Evolutionary conservation across 1,140 invertebrate species (phyloP), one percentile per base, ranked within the genome.

Genomic region (Scylla paramamosain): DNA sequence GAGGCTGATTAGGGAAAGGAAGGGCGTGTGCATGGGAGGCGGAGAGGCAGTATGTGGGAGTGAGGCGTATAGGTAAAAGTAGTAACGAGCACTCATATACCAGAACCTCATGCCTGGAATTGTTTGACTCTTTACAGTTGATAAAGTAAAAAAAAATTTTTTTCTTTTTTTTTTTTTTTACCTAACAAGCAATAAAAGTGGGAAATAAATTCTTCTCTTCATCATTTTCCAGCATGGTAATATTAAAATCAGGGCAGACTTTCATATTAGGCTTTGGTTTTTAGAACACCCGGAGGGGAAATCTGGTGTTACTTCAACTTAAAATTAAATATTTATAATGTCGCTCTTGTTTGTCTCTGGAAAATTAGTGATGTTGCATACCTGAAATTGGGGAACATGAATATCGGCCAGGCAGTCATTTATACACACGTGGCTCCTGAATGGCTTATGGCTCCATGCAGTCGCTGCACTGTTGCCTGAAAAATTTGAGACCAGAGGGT

Each of bases 361-460:
- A 77, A 77, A 77, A 77, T 77, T 77, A 77, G 12, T n/a, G n/a
- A n/a, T 77, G 67, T 77, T 77, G 67, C 67, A 77, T 77, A 77
- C 25, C 67, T 77, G 67, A 77, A 77, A 77, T 77, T 77, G n/a
- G 67, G 25, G 67, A n/a, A 25, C 67, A 77, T 77, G 67, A 77
- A n/a, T n/a, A 77, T 0, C 67, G 67, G 0, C 20, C 6, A 7
- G 67, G 67, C 67, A 12, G 52, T 59, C 25, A n/a, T n/a, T n/a
- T 77, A 25, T n/a, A n/a, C 25, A 25, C 67, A 77, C 20, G 67
- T n/a, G 67, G 67, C 25, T 77, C 67, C 20, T 77, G 67, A 25
- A 77, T 77, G 20, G 20, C 67, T 77, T 20, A 77, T 77, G 67
- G 20, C 67, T 77, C 67, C 67, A 7, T 20, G 67, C 8, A 20